Evolutionary conservation across 2,888 invertebrate genomes (phyloP).

Genomic region (Timema cristinae): DNA sequence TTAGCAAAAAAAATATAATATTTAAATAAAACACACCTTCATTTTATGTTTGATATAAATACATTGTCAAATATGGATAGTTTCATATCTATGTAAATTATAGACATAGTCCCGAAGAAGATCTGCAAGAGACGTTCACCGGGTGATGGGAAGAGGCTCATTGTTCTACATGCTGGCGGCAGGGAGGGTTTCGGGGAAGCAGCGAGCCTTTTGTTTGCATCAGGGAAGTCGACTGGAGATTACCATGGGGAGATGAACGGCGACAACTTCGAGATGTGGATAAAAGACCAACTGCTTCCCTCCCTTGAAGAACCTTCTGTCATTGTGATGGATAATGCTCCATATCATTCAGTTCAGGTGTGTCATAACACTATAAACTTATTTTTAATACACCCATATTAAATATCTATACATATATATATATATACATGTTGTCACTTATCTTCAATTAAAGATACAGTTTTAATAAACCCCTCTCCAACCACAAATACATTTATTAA

Average conservation of each 20-base stretch:
- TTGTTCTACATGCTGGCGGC: slow-evolving; percentile 3
- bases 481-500: too few relatives aligned
- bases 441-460: too few relatives aligned
- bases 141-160: not conserved
- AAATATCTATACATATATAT: too few relatives aligned
- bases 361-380: too few relatives aligned
- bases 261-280: not conserved
- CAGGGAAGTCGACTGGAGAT: not conserved
- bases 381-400: too few relatives aligned
- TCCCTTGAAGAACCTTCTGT: not conserved
- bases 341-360: not conserved
- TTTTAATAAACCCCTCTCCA: too few relatives aligned
- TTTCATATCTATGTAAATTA: not conserved
- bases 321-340: too few relatives aligned
- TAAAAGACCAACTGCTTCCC: not conserved
- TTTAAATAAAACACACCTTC: not conserved
- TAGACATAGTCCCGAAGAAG: not conserved
- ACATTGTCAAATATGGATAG: not conserved
- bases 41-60: not conserved
- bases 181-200: not conserved
- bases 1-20: not conserved
- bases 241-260: slow-evolving; percentile 10
- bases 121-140: not conserved
- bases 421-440: too few relatives aligned
- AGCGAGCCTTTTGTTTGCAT: not conserved